A percentile compares a stretch with the other conserved stretches of the same genome.
These are phyloP conservation scores for Mola mola DNA, from an alignment of 2,113 vertebrate species.

Conservation along the genomic window DNA sequence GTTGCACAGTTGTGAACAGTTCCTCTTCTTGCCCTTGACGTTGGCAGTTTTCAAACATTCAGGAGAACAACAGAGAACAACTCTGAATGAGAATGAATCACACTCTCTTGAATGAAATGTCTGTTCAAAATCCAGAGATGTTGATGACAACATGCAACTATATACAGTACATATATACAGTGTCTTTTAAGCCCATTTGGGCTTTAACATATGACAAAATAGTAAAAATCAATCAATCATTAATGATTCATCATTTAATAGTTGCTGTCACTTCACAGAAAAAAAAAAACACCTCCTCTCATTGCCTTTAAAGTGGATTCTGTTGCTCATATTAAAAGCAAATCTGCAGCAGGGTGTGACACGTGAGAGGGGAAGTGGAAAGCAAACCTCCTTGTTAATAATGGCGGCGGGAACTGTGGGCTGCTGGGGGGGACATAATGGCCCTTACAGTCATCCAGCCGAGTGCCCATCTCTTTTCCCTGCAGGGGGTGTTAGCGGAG, in stretches of 20 bases:
- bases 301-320: slow-evolving; percentile 67
- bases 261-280: slow-evolving; percentile 13
- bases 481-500: slow-evolving; percentile 54
- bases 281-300: slow-evolving; percentile 25
- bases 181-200: too few relatives aligned
- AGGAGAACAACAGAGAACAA: too few relatives aligned
- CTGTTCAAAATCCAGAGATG: too few relatives aligned
- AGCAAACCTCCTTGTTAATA: slow-evolving; percentile 66
- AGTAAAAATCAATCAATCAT: too few relatives aligned
- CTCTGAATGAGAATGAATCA: too few relatives aligned
- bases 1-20: too few relatives aligned
- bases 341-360: slow-evolving; percentile 68
- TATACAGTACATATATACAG: too few relatives aligned
- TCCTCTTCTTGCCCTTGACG: too few relatives aligned
- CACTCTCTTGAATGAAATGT: too few relatives aligned
- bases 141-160: too few relatives aligned
- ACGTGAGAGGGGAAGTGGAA: slow-evolving; percentile 70
- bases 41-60: too few relatives aligned
- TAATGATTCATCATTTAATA: slow-evolving; percentile 4
- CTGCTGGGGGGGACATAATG: slow-evolving; percentile 67
- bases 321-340: slow-evolving; percentile 77
- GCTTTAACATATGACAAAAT: too few relatives aligned
- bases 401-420: slow-evolving; percentile 54
- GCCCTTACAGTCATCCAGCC: slow-evolving; percentile 75
- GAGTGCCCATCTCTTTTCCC: slow-evolving; percentile 63